phyloP scores from a whole-genome alignment of 1,140 invertebrate genomes.

The Drosophila aff. region DNA sequence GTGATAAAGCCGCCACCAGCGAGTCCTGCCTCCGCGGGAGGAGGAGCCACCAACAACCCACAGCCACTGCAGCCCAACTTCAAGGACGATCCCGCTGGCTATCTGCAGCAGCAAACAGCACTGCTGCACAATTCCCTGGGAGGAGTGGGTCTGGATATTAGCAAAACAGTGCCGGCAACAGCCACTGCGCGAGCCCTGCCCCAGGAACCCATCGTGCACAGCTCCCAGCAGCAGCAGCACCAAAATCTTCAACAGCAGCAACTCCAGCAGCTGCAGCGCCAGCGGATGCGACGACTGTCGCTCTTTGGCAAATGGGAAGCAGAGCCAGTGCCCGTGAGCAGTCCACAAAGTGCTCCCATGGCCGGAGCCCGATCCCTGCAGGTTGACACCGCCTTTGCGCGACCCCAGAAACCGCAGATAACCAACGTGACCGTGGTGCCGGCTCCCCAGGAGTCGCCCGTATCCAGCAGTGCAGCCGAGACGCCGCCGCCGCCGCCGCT shows the following conservation, averaged over 20 bases:
- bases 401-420: constrained; percentile 61
- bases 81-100: constrained; percentile 95
- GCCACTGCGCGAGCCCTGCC: constrained; percentile 45
- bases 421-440: constrained; percentile 64
- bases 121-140: constrained; percentile 90
- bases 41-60: constrained; percentile 7
- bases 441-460: constrained; percentile 78
- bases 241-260: constrained; percentile 35
- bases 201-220: constrained; percentile 62
- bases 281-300: constrained; percentile 61
- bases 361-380: constrained; percentile 24
- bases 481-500: background rate
- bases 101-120: constrained; percentile 94
- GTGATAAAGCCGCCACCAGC: constrained; percentile 52
- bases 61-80: constrained; percentile 87
- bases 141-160: constrained; percentile 53
- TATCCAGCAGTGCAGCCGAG: constrained; percentile 76
- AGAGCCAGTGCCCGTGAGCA: constrained; percentile 25
- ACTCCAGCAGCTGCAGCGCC: constrained; percentile 54
- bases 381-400: constrained; percentile 60
- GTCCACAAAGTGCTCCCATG: background rate
- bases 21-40: constrained; percentile 1
- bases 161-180: constrained; percentile 28
- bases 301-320: constrained; percentile 64
- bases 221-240: constrained; percentile 38